Percentiles rank a stretch among this genome's conserved stretches.
Conservation (phyloP, 2,113 vertebrate genomes). For the Pipa parva region DNA sequence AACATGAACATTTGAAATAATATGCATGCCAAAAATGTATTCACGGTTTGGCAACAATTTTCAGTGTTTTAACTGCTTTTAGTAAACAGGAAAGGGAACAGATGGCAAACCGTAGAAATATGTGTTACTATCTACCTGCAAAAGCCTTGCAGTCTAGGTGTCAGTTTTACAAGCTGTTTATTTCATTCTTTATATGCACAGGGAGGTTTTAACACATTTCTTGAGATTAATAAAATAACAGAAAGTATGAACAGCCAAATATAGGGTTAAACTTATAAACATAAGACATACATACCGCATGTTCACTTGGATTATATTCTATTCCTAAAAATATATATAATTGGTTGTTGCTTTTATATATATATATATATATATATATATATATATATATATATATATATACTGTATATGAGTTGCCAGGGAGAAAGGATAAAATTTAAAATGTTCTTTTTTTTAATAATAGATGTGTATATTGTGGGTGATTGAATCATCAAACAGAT, state of each 20-base stretch:
- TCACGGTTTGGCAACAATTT: neutral
- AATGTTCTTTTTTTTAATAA: slow-evolving; percentile 9
- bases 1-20: too few relatives aligned
- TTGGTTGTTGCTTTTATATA: too few relatives aligned
- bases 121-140: slow-evolving; percentile 28
- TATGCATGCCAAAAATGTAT: too few relatives aligned
- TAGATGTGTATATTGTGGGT: neutral
- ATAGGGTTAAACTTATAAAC: neutral
- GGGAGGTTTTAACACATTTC: slow-evolving; percentile 12
- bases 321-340: neutral
- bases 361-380: too few relatives aligned
- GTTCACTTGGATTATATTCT: slow-evolving; percentile 3
- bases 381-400: too few relatives aligned
- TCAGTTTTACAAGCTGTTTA: slow-evolving; percentile 29
- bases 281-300: neutral
- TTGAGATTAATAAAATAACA: too few relatives aligned
- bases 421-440: slow-evolving; percentile 4
- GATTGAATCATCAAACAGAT: slow-evolving; percentile 5
- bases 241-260: slow-evolving; percentile 5
- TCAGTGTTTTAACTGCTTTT: neutral
- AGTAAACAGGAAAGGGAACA: slow-evolving; percentile 1
- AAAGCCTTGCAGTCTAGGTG: slow-evolving; percentile 5
- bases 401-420: slow-evolving; percentile 1
- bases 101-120: slow-evolving; percentile 10
- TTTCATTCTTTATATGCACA: slow-evolving; percentile 16